These are phyloP conservation scores for Pangasianodon gigas DNA, from an alignment of 2,113 vertebrate genomes.

Conservation along the genomic window DNA sequence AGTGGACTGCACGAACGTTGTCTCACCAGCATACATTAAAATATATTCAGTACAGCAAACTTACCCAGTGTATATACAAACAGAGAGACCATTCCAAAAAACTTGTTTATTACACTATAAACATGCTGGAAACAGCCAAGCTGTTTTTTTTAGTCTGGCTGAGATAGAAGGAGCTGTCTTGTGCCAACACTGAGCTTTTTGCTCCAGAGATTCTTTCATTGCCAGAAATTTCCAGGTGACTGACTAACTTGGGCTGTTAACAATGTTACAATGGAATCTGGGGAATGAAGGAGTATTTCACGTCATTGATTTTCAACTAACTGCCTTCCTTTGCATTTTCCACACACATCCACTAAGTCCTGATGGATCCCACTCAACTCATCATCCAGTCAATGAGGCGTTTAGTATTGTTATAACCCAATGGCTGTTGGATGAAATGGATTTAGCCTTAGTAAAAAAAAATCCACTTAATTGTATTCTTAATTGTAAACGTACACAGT, in stretches of 20 bases:
- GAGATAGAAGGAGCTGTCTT: neutral
- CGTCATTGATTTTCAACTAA: constrained; percentile 21
- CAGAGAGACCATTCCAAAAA: neutral
- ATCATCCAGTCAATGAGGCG: neutral
- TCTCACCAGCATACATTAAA: neutral
- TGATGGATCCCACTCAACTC: neutral
- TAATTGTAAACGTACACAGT: neutral
- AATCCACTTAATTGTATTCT: neutral
- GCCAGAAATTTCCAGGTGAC: constrained; percentile 16
- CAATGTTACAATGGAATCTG: neutral
- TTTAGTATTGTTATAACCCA: neutral
- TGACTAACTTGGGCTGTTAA: constrained; percentile 5
- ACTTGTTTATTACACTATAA: constrained; percentile 13
- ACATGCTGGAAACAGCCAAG: neutral
- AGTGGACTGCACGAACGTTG: neutral
- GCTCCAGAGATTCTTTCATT: neutral
- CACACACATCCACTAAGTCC: neutral
- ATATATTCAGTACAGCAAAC: neutral
- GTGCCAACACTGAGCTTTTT: neutral
- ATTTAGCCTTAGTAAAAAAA: neutral
- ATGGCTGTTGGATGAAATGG: neutral
- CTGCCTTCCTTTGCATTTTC: neutral
- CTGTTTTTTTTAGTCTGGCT: neutral
- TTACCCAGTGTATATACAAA: neutral
- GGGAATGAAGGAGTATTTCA: neutral